These are phyloP conservation scores for Gymnobelideus leadbeateri DNA, from an alignment of 2,113 vertebrate species.

Conservation along the genomic window DNA sequence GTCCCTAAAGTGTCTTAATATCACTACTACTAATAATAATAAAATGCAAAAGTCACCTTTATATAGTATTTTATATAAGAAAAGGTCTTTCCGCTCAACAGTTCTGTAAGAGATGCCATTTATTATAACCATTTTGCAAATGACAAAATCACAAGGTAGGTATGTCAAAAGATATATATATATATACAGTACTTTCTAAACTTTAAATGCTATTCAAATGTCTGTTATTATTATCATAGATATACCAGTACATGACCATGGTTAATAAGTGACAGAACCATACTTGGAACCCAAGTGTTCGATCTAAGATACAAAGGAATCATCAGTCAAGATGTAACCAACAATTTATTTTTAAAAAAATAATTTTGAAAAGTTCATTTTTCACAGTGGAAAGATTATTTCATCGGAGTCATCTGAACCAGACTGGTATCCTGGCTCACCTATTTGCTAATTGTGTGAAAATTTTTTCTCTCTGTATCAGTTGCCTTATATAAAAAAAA, in stretches of 20 bases:
- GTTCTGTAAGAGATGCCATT: not conserved
- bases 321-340: too few relatives aligned
- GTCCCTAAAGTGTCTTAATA: not conserved
- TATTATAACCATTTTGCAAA: not conserved
- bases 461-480: too few relatives aligned
- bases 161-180: not conserved
- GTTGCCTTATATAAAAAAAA: too few relatives aligned
- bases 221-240: not conserved
- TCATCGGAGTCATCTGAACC: too few relatives aligned
- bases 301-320: not conserved
- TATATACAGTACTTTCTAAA: not conserved
- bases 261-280: not conserved
- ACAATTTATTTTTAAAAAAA: too few relatives aligned
- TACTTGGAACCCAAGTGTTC: not conserved
- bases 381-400: too few relatives aligned
- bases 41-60: not conserved
- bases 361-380: too few relatives aligned
- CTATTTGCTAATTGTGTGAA: too few relatives aligned
- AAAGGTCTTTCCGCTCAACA: not conserved
- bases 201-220: not conserved
- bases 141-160: not conserved
- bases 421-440: too few relatives aligned
- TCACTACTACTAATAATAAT: not conserved
- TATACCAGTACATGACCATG: not conserved
- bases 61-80: not conserved